phyloP scores from a whole-genome alignment of 2,797 vertebrate genomes.

The Poliocrania exsul region DNA sequence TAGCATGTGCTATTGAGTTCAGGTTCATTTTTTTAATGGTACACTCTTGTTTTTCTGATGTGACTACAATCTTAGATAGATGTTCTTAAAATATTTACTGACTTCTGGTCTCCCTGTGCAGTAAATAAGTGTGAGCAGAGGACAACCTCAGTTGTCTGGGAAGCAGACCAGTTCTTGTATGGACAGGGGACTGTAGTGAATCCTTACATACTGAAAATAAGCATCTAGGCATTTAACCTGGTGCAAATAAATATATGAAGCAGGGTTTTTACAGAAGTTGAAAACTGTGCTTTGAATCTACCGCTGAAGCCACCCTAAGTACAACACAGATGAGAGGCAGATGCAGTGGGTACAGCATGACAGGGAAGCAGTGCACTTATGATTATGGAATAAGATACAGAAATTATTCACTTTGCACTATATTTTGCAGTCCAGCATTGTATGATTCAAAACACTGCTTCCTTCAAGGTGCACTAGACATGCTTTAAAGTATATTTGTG shows the following conservation, averaged over 20 bases:
- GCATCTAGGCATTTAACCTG: neutral
- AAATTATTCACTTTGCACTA: neutral
- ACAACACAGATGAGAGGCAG: neutral
- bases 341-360: neutral
- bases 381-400: neutral
- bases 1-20: fast-evolving
- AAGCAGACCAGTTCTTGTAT: neutral
- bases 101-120: neutral
- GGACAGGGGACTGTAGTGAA: neutral
- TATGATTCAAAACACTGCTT: neutral
- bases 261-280: neutral
- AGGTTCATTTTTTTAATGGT: neutral
- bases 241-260: neutral
- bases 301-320: neutral
- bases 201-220: neutral
- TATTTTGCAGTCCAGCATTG: neutral
- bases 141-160: neutral
- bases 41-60: neutral
- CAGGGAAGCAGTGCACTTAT: neutral
- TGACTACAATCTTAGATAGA: neutral
- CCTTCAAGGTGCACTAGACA: neutral
- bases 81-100: neutral
- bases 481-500: neutral
- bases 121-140: neutral
- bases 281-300: neutral